Conservation (phyloP, 2,797 vertebrate species). For the Labroides dimidiatus region DNA sequence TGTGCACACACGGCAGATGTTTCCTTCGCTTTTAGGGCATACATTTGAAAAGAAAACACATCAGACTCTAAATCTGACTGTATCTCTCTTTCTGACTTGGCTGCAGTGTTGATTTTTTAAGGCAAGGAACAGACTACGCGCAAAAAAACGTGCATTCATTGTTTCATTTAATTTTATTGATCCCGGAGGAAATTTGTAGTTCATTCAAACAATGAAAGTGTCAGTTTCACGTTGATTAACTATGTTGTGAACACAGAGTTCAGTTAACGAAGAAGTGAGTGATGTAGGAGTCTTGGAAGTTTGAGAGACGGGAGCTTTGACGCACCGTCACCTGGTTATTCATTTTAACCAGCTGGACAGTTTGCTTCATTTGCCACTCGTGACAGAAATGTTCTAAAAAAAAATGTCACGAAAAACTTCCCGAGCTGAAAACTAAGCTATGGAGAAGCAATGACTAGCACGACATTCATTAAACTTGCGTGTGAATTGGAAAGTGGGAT, state of each 20-base stretch:
- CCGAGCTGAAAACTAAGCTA: background rate
- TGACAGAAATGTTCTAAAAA: background rate
- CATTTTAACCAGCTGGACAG: background rate
- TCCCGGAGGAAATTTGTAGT: background rate
- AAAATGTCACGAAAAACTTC: background rate
- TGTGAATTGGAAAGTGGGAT: background rate
- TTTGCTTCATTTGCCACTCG: slow-evolving; percentile 2
- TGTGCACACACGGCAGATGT: slow-evolving; percentile 32
- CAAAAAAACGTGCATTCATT: slow-evolving; percentile 5
- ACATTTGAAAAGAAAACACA: slow-evolving; percentile 15
- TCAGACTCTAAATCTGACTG: background rate
- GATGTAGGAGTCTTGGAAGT: slow-evolving; percentile 16
- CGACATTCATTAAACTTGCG: background rate
- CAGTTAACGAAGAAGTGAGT: slow-evolving; percentile 4
- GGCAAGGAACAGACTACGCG: slow-evolving; percentile 15
- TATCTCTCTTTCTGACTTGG: slow-evolving; percentile 10
- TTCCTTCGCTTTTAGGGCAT: slow-evolving; percentile 20
- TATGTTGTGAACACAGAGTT: slow-evolving; percentile 28
- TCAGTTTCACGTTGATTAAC: slow-evolving; percentile 33
- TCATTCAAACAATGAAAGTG: background rate
- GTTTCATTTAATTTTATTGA: background rate
- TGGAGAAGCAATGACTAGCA: background rate
- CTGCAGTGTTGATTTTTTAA: background rate
- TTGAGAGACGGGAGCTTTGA: slow-evolving; percentile 27
- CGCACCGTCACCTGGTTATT: background rate